phyloP scores from a whole-genome alignment of 2,113 vertebrate genomes.

The Sylvia atricapilla region DNA sequence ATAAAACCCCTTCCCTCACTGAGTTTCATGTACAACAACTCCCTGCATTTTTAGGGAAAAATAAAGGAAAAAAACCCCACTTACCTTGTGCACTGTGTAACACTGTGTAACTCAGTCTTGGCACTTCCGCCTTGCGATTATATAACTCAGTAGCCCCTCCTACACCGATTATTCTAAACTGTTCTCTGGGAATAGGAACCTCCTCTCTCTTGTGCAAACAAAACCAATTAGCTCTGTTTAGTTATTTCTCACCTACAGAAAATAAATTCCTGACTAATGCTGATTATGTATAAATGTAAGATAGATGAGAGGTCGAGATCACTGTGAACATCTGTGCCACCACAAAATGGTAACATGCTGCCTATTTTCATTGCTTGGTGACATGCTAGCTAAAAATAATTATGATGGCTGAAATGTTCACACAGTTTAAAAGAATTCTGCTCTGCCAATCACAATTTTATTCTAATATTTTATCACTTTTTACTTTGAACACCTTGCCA shows the following conservation, averaged over 20 bases:
- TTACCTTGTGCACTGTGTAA: not conserved
- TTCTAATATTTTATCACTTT: not conserved
- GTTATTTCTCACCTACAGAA: not conserved
- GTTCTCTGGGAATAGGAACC: not conserved
- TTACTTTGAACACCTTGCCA: not conserved
- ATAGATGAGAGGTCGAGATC: not conserved
- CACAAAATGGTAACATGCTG: not conserved
- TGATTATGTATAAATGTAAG: not conserved
- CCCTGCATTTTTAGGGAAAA: not conserved
- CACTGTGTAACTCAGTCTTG: fast-evolving
- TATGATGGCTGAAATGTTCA: not conserved
- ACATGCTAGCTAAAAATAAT: not conserved
- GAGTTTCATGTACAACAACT: not conserved
- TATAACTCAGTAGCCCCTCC: not conserved
- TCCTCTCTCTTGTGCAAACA: not conserved
- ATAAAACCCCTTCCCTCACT: not conserved
- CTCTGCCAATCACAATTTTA: not conserved
- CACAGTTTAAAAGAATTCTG: not conserved
- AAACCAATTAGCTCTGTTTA: not conserved
- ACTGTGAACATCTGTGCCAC: not conserved
- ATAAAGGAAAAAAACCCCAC: not conserved
- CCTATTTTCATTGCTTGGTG: not conserved
- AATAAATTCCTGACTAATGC: not conserved
- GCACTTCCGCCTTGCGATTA: not conserved
- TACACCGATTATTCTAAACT: not conserved